phyloP scores from a whole-genome alignment of 2,888 invertebrate species.

The Pseudanteris insignis region DNA sequence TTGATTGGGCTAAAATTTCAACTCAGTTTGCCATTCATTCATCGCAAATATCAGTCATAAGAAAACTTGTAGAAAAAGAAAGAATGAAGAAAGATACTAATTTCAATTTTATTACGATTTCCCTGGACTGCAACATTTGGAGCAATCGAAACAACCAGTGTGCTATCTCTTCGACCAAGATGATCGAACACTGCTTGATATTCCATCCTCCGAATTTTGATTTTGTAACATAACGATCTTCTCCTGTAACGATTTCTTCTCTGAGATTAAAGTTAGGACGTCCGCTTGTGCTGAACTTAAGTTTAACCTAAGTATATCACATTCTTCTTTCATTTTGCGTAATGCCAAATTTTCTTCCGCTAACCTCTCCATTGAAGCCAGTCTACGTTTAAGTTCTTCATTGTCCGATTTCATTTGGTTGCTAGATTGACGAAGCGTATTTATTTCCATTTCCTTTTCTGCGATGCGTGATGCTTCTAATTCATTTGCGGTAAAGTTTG shows the following conservation, averaged over 20 bases:
- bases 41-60: no score
- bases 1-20: no score
- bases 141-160: constrained; percentile 75
- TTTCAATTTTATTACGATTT: no score
- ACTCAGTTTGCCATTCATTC: no score
- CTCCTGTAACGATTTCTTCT: constrained; percentile 78
- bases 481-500: constrained; percentile 47
- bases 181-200: constrained; percentile 62
- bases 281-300: constrained; percentile 79
- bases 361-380: constrained; percentile 71
- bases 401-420: constrained; percentile 72
- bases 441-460: constrained; percentile 68
- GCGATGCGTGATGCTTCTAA: constrained; percentile 50
- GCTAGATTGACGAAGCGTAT: constrained; percentile 67
- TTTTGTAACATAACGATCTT: constrained; percentile 76
- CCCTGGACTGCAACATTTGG: constrained; percentile 73
- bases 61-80: no score
- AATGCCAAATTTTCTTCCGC: constrained; percentile 70
- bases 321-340: constrained; percentile 71
- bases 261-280: constrained; percentile 75
- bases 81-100: no score
- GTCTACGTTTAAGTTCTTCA: constrained; percentile 72
- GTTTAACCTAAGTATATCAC: constrained; percentile 71
- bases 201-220: constrained; percentile 61
- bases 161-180: constrained; percentile 75